Base-by-base conservation (phyloP, 2,888 invertebrate species). In the Cryptocephalus primarius region DNA sequence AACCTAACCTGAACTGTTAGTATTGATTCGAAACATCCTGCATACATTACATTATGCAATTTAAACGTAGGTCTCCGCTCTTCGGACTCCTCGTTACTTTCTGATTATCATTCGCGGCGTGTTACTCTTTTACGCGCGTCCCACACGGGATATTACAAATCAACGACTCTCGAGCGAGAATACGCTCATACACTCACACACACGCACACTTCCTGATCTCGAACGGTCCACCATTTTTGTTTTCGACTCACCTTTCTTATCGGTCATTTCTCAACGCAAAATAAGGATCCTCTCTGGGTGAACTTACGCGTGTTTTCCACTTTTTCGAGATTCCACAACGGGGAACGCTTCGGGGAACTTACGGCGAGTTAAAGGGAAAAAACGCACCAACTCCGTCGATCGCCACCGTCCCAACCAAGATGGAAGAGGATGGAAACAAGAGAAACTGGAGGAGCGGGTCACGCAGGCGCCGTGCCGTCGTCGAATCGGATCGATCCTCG, bases 1-100 rank as follows among this genome's bases (percentile, higher is more conserved):
- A 61, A 63, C 64, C 62, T 60, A 60, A 63, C 22, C 22, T 22
- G 22, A 22, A 22, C 58, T 63, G 61, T 61, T 59, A 62, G 65
- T 69, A 68, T 69, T 67, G 68, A 69, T 68, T 67, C 58, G 60
- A 32, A 63, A 66, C 66, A 66, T 68, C 68, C 68, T 68, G 67
- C 66, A 65, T 60, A 58, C 53, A 22, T 22, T 22, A 22, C 12
- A 62, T 65, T 65, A 66, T 64, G 63, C 63, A 64, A 63, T 62
- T 63, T 60, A 56, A 47, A 53, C 52, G 45, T 43, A 41, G 44
- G 41, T 53, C 51, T 48, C 47, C 51, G 52, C 49, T 49, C 46
- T 54, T 51, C 54, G 52, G 49, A 52, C 52, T 48, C 44, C 50
- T 40, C 45, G 46, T 49, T 47, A 42, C 43, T 46, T 42, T 43